Percentiles rank a stretch among this genome's conserved stretches.
These are phyloP conservation scores for Oxygymnocypris stewartii DNA, from an alignment of 2,113 vertebrate genomes.

Conservation along the genomic window DNA sequence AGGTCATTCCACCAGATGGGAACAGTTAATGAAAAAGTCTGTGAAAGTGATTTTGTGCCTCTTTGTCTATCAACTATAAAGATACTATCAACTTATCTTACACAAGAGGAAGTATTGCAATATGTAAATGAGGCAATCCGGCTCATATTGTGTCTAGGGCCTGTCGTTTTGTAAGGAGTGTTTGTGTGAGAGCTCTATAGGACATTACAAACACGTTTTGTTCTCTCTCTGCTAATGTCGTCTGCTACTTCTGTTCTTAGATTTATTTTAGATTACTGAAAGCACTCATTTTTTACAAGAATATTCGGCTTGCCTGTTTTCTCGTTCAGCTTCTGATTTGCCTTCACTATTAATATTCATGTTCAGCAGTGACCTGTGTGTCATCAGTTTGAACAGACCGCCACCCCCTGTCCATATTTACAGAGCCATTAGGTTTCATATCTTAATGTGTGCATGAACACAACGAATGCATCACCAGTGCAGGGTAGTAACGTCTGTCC, in stretches of 20 bases:
- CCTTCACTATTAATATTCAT: neutral
- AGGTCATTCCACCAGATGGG: no score
- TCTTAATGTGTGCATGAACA: neutral
- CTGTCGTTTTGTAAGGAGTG: neutral
- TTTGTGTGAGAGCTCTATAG: neutral
- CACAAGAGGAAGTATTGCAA: slow-evolving; percentile 14
- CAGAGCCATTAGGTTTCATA: neutral
- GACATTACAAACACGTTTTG: neutral
- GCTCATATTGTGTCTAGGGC: neutral
- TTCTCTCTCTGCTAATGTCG: neutral
- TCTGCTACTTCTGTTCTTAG: neutral
- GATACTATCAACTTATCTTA: neutral
- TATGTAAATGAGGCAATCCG: slow-evolving; percentile 6
- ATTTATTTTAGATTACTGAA: neutral
- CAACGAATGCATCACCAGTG: neutral
- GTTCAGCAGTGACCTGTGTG: neutral
- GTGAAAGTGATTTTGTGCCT: no score
- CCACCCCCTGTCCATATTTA: neutral
- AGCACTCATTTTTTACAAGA: no score
- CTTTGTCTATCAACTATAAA: neutral
- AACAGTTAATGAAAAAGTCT: no score
- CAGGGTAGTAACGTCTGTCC: neutral
- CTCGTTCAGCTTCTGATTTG: neutral
- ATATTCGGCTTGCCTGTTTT: neutral
- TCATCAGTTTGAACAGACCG: neutral